Evolutionary conservation across 2,113 vertebrate species (phyloP).

Genomic region (Felis chaus): DNA sequence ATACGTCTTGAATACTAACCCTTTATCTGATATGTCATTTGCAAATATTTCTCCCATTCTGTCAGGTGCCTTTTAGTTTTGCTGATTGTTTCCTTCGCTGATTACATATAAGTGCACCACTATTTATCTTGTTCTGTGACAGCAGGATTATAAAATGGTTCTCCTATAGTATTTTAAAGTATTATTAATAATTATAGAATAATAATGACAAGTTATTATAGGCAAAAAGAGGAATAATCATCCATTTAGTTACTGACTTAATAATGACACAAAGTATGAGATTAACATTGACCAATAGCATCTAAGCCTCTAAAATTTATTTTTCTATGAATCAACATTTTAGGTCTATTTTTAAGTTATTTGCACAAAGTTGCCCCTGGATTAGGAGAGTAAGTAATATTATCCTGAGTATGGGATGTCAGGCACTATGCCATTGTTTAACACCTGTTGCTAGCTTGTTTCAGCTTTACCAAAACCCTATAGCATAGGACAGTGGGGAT

Average conservation of each 20-base stretch:
- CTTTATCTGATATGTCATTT: too few relatives aligned
- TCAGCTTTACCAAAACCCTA: not conserved
- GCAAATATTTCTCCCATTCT: too few relatives aligned
- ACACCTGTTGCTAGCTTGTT: not conserved
- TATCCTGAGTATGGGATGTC: not conserved
- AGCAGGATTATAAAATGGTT: not conserved
- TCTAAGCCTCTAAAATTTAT: not conserved
- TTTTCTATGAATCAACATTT: not conserved
- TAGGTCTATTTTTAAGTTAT: not conserved
- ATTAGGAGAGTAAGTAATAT: not conserved
- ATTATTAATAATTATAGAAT: not conserved
- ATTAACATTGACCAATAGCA: not conserved
- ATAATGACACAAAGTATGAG: not conserved
- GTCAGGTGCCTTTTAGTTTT: too few relatives aligned
- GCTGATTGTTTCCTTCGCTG: too few relatives aligned
- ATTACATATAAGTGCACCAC: not conserved
- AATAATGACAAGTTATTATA: not conserved
- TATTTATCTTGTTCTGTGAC: not conserved
- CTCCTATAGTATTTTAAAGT: not conserved
- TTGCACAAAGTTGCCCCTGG: not conserved
- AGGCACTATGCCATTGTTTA: not conserved
- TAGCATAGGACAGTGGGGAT: not conserved
- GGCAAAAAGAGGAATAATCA: not conserved
- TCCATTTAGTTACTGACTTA: not conserved
- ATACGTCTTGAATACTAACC: too few relatives aligned